Evolutionary conservation across 2,888 invertebrate species (phyloP).

Genomic region (Acanthosoma haemorrhoidale): DNA sequence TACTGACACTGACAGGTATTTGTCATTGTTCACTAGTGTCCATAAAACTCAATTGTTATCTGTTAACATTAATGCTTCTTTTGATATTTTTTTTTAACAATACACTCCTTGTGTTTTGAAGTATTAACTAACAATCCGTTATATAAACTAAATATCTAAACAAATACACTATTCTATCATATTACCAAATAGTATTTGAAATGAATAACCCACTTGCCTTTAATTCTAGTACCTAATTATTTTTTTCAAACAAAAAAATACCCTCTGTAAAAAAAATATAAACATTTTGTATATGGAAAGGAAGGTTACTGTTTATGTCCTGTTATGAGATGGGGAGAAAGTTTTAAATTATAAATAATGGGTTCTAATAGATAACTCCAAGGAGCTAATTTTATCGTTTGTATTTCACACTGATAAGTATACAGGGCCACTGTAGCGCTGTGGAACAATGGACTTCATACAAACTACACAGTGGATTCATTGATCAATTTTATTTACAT

Average conservation of each 20-base stretch:
- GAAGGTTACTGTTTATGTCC: not conserved
- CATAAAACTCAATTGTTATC: no score
- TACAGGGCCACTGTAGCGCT: no score
- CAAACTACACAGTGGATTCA: no score
- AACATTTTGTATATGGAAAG: not conserved
- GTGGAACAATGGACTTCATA: no score
- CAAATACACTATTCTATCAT: no score
- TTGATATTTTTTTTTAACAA: no score
- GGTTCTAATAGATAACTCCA: not conserved
- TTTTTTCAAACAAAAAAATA: not conserved
- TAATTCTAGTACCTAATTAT: not conserved
- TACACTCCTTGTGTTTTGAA: not conserved
- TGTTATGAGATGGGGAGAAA: slow-evolving; percentile 1
- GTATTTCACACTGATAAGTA: no score
- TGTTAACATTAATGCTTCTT: no score
- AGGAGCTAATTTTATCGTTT: not conserved
- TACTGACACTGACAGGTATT: no score
- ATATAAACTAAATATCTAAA: not conserved
- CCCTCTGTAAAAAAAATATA: not conserved
- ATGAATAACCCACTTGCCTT: not conserved
- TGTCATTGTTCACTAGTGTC: no score
- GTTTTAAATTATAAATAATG: not conserved
- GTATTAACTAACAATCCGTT: not conserved
- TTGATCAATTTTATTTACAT: no score
- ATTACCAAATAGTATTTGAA: no score